These are phyloP conservation scores for Allophyes oxyacanthae DNA, from an alignment of 2,888 invertebrate species.

Conservation along the genomic window DNA sequence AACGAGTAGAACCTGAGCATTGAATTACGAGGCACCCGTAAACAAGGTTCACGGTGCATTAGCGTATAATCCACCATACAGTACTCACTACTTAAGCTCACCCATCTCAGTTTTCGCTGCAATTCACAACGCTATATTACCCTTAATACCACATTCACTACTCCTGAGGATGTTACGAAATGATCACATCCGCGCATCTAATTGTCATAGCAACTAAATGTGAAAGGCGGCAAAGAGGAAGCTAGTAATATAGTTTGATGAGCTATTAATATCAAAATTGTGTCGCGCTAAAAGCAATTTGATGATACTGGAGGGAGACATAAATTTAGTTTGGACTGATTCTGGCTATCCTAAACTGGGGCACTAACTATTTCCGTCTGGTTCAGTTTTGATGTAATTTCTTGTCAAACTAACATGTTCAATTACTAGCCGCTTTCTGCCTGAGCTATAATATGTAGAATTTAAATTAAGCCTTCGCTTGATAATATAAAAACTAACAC, in stretches of 20 bases:
- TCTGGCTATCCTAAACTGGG: conserved; percentile 27
- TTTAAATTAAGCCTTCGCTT: too few species aligned
- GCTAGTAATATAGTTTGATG: conserved; percentile 49
- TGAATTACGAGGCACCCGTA: conserved; percentile 46
- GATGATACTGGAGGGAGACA: conserved; percentile 28
- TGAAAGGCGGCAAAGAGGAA: conserved; percentile 48
- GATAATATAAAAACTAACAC: too few species aligned
- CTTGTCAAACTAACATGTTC: conserved; percentile 24
- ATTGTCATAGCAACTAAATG: conserved; percentile 66
- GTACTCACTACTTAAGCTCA: conserved; percentile 45
- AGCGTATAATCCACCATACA: conserved; percentile 51
- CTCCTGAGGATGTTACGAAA: conserved; percentile 76
- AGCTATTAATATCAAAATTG: conserved; percentile 45
- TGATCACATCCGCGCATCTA: conserved; percentile 78
- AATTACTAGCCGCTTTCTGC: background rate
- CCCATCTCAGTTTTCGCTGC: conserved; percentile 70
- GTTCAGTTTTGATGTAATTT: conserved; percentile 29
- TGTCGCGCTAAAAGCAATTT: conserved; percentile 38
- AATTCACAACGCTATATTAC: conserved; percentile 69
- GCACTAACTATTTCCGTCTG: conserved; percentile 30
- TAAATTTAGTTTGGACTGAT: conserved; percentile 32
- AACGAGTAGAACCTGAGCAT: conserved; percentile 14
- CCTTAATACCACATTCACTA: conserved; percentile 67
- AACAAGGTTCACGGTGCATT: conserved; percentile 54
- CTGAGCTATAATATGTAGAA: too few species aligned